Evolutionary conservation across 2,888 invertebrate species (phyloP), one percentile per base, ranked within the genome.

Genomic region (Empis livida): DNA sequence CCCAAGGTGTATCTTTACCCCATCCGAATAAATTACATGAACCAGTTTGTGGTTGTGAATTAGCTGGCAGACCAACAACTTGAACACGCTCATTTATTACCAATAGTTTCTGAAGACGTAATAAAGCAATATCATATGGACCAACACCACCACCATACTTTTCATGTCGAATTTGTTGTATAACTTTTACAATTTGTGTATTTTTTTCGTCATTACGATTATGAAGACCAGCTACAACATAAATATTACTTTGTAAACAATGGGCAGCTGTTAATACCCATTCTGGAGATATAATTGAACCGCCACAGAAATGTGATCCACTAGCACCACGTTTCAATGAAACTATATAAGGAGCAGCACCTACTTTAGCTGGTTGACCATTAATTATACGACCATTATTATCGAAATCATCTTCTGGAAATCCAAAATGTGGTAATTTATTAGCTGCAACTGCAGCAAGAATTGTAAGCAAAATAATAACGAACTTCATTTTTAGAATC

Each of bases 71-170:
- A 6, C 31, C 9, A 42, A 52, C 46, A n/a, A 35, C 37, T 35
- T 35, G 13, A 2, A 53, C 48, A 27, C 43, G 30, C 20, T 58
- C 57, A 17, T 56, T 61, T 17, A 67, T 57, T 39, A 61, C 46
- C 37, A 68, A 62, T 10, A 61, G 51, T 10, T 50, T 40, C 0
- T 49, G 49, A 32, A 64, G 38, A 39, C 56, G 55, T 45, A 78
- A 57, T 11, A 78, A 55, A 16, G 73, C 78, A 42, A 79, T 72
- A 56, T 79, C 78, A 51, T 77, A 65, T 50, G 69, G 68, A 2
- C 67, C 69, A 39, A 70, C 65, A 3, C 63, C 63, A 15, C 70
- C 70, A 41, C 30, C 30, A 50, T 63, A 68, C 0, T 52, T 31
- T 38, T 60, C 61, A 47, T 73, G 71, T 2, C 61, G 49, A 2